A percentile compares a stretch with the other conserved stretches of the same genome.
These are phyloP conservation scores for Porites divaricata DNA, from an alignment of 92 coral and sea anemone species.

Conservation along the genomic window DNA sequence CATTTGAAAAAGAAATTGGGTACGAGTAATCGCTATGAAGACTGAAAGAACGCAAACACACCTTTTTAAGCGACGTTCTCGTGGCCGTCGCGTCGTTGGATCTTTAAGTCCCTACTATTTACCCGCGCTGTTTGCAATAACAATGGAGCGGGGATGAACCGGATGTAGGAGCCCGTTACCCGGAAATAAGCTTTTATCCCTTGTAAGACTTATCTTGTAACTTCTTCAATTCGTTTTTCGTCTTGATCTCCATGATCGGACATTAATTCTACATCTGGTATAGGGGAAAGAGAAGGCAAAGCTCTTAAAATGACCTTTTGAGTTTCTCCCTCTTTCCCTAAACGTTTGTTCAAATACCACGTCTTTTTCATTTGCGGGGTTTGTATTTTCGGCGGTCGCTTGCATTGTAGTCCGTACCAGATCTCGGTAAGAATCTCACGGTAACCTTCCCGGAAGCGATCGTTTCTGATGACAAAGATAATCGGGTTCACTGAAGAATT, in stretches of 20 bases:
- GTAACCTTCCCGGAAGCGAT: constrained; percentile 89
- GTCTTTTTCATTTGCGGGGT: constrained; percentile 33
- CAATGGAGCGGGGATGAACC: no score
- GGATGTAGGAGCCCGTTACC: no score
- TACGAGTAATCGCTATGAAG: no score
- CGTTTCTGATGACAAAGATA: constrained; percentile 82
- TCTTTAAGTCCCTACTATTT: no score
- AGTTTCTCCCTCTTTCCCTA: not conserved
- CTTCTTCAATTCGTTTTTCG: not conserved
- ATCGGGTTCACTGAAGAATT: constrained; percentile 85
- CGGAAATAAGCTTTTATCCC: no score
- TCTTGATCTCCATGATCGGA: constrained; percentile 2
- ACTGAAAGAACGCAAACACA: no score
- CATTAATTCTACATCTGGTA: constrained; percentile 35
- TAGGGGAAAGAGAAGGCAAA: constrained; percentile 15
- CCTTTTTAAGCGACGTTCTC: no score
- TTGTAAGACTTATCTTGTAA: not conserved
- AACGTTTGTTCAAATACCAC: constrained; percentile 46
- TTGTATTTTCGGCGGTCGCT: constrained; percentile 32
- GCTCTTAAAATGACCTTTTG: constrained; percentile 9
- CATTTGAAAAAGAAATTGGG: no score
- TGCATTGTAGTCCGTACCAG: constrained; percentile 68
- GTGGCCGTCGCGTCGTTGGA: no score
- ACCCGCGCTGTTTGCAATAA: no score
- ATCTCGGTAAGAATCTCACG: constrained; percentile 68